These are phyloP conservation scores for Drosophila incognita DNA, from an alignment of 2,888 invertebrate species.

Conservation along the genomic window DNA sequence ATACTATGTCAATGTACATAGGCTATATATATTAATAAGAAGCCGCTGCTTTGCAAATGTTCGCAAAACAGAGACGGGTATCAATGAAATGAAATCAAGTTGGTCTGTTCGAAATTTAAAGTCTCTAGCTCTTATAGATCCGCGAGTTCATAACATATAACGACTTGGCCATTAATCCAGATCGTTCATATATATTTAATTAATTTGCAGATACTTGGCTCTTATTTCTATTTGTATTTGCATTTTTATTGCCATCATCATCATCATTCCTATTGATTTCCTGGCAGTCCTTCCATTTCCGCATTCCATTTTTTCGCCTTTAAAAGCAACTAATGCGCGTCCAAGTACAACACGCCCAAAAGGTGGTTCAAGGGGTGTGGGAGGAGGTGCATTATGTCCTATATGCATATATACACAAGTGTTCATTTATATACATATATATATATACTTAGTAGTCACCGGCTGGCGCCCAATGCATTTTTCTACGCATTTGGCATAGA, in stretches of 20 bases:
- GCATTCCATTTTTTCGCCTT: constrained; percentile 20
- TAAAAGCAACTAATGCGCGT: constrained; percentile 7
- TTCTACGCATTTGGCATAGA: constrained; percentile 71
- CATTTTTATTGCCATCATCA: neutral
- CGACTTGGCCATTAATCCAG: neutral
- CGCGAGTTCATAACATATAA: neutral
- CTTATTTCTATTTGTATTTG: constrained; percentile 12
- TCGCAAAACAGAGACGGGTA: neutral
- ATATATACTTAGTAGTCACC: neutral
- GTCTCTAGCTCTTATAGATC: neutral
- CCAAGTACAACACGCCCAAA: constrained; percentile 7
- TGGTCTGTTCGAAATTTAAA: neutral
- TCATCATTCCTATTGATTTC: constrained; percentile 49
- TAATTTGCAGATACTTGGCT: neutral
- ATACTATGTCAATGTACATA: neutral
- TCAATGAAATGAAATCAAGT: neutral
- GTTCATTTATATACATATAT: neutral
- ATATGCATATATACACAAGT: neutral
- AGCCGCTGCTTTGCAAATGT: neutral
- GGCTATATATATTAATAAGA: neutral
- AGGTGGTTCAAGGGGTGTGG: neutral
- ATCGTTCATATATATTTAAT: neutral
- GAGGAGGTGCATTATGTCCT: neutral
- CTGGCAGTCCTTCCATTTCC: constrained; percentile 27
- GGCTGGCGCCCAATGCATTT: constrained; percentile 57